These are phyloP conservation scores for Phodopus roborovskii DNA, from an alignment of 2,113 vertebrate genomes.

Conservation along the genomic window DNA sequence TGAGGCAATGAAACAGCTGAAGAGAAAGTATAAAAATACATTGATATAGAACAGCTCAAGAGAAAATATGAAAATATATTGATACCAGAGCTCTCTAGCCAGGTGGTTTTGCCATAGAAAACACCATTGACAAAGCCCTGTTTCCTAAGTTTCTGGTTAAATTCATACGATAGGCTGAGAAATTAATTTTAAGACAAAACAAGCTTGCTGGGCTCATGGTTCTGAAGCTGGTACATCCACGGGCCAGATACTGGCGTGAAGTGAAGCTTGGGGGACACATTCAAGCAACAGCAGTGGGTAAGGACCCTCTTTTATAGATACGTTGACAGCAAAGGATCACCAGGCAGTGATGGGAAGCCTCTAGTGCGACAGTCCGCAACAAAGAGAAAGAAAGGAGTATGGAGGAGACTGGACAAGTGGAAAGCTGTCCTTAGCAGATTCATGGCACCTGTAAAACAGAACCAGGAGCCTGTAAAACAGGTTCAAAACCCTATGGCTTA, in stretches of 20 bases:
- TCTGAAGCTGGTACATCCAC: not conserved
- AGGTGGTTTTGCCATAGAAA: not conserved
- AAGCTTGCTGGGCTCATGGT: not conserved
- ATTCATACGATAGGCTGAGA: not conserved
- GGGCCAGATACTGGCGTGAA: not conserved
- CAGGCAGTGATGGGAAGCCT: not conserved
- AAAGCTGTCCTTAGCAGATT: not conserved
- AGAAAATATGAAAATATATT: not conserved
- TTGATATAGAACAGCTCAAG: not conserved
- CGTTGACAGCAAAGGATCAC: not conserved
- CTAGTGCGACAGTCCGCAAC: not conserved
- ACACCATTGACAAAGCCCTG: not conserved
- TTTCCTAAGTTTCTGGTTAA: not conserved
- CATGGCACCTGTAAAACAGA: not conserved
- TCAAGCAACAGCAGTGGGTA: not conserved
- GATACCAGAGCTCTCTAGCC: too few species aligned
- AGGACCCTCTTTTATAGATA: not conserved
- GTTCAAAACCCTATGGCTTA: not conserved
- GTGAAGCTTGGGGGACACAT: not conserved
- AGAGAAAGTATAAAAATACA: not conserved
- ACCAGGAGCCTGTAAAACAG: not conserved
- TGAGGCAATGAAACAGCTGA: not conserved
- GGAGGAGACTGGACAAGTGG: not conserved
- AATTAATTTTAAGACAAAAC: not conserved
- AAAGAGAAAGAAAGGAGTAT: not conserved